phyloP scores from a whole-genome alignment of 2,113 vertebrate genomes.

The Dicerorhinus sumatrensis region DNA sequence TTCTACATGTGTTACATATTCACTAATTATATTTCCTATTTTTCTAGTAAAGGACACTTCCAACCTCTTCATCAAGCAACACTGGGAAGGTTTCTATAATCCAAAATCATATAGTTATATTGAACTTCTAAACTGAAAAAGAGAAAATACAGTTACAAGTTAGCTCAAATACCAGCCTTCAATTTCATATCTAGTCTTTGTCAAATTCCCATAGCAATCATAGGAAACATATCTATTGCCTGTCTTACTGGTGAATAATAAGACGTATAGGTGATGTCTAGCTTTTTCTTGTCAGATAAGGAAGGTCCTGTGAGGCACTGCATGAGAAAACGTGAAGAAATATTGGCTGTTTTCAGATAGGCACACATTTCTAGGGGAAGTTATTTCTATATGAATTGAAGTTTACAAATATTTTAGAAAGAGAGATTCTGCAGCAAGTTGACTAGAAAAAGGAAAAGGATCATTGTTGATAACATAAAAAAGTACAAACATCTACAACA shows the following conservation, averaged over 20 bases:
- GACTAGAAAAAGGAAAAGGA: neutral
- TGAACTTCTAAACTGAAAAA: slow-evolving; percentile 18
- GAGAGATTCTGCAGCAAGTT: neutral
- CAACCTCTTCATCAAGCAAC: neutral
- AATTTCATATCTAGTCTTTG: slow-evolving; percentile 26
- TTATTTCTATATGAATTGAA: neutral
- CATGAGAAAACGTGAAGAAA: neutral
- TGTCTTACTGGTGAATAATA: slow-evolving; percentile 44
- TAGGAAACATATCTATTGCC: neutral
- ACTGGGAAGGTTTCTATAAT: neutral
- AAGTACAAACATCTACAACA: neutral
- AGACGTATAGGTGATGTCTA: neutral
- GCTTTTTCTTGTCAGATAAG: slow-evolving; percentile 36
- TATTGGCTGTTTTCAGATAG: neutral
- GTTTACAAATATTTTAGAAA: slow-evolving; percentile 26
- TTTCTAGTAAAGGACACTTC: neutral
- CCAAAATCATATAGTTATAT: neutral
- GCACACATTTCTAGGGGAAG: neutral
- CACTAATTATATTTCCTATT: neutral
- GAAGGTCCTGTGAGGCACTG: neutral
- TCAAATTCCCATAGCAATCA: slow-evolving; percentile 26
- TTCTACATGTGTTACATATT: neutral
- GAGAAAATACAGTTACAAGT: slow-evolving; percentile 43
- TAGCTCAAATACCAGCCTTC: neutral
- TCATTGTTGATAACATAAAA: neutral